phyloP scores from a whole-genome alignment of 2,888 invertebrate species.

The Eupithecia subumbrata region DNA sequence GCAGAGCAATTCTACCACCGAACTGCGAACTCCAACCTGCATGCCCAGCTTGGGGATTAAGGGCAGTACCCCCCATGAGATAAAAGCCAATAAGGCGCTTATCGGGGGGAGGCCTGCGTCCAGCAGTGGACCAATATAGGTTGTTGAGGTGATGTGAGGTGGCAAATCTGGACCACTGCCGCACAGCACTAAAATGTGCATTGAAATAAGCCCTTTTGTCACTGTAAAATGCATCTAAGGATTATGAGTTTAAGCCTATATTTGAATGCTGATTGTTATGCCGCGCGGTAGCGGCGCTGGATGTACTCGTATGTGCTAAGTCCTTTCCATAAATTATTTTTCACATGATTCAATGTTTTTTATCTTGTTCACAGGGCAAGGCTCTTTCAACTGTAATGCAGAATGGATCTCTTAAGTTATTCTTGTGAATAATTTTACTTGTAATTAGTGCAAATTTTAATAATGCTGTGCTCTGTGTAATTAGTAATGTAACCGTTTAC shows the following conservation, averaged over 20 bases:
- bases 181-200: too few relatives aligned
- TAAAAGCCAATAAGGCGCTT: too few relatives aligned
- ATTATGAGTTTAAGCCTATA: neutral
- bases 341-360: neutral
- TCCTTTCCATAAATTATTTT: neutral
- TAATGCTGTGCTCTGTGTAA: conserved; percentile 66
- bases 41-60: too few relatives aligned
- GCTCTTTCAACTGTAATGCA: conserved; percentile 63
- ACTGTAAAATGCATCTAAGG: too few relatives aligned
- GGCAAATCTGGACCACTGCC: too few relatives aligned
- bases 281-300: neutral
- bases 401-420: conserved; percentile 78
- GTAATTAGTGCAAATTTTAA: conserved; percentile 70
- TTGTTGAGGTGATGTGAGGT: too few relatives aligned
- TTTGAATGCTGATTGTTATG: neutral
- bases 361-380: conserved; percentile 55
- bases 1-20: too few relatives aligned
- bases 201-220: too few relatives aligned
- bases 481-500: conserved; percentile 48
- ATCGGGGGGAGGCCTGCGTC: too few relatives aligned
- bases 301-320: neutral
- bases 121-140: too few relatives aligned
- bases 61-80: too few relatives aligned
- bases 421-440: conserved; percentile 67
- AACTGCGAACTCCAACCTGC: too few relatives aligned